Evolutionary conservation across 2,113 vertebrate species (phyloP).

Genomic region (Alouatta palliata): DNA sequence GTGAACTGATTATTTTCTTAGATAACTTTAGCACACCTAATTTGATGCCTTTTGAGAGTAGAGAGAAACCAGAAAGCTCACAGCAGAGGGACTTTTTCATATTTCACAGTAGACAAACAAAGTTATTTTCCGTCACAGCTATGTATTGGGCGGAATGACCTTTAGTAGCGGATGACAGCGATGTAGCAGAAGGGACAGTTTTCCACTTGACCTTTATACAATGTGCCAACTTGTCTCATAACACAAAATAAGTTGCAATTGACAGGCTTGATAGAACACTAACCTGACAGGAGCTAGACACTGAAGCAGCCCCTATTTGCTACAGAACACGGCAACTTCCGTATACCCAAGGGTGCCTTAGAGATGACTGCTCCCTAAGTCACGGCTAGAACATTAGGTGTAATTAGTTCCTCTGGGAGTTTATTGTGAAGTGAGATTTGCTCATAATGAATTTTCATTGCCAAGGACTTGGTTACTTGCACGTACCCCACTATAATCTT

Average conservation of each 20-base stretch:
- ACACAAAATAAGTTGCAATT: slow-evolving; percentile 70
- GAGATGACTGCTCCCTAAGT: neutral
- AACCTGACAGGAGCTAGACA: slow-evolving; percentile 61
- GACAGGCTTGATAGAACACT: slow-evolving; percentile 77
- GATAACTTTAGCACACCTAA: neutral
- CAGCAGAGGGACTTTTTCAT: neutral
- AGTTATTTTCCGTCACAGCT: slow-evolving; percentile 71
- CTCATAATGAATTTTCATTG: slow-evolving; percentile 18
- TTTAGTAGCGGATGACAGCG: slow-evolving; percentile 78
- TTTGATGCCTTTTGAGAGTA: neutral
- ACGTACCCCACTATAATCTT: neutral
- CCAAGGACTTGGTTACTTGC: neutral
- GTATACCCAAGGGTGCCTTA: slow-evolving; percentile 13
- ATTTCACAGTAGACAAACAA: slow-evolving; percentile 52
- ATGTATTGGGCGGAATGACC: slow-evolving; percentile 78
- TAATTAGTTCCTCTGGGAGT: slow-evolving; percentile 57
- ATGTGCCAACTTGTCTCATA: slow-evolving; percentile 69
- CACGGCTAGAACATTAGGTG: neutral
- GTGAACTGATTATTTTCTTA: neutral
- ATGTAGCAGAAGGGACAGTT: slow-evolving; percentile 82
- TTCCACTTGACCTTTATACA: slow-evolving; percentile 86
- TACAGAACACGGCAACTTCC: slow-evolving; percentile 2
- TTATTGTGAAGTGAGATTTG: slow-evolving; percentile 35
- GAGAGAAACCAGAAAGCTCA: neutral
- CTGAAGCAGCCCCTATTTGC: slow-evolving; percentile 43